phyloP scores from a whole-genome alignment of 2,797 vertebrate species.

The Halcyon chelicuti region DNA sequence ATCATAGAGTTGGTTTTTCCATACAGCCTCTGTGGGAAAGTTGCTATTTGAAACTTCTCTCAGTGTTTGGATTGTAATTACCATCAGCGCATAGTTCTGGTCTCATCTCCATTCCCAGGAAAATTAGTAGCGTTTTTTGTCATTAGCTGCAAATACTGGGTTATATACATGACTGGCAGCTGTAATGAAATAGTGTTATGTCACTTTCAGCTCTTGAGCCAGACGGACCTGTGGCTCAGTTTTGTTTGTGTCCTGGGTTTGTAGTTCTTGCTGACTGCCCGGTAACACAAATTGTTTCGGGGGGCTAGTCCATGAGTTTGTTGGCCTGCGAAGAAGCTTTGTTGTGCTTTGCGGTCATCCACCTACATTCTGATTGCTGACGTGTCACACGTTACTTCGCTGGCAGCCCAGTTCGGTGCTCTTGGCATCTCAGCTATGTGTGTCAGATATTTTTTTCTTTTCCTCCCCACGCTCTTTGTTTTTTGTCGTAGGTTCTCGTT shows the following conservation, averaged over 20 bases:
- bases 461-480: too few relatives aligned
- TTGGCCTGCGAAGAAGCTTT: not conserved
- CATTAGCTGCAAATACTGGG: not conserved
- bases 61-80: constrained; percentile 48
- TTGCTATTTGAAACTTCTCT: constrained; percentile 36
- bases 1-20: constrained; percentile 36
- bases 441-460: too few relatives aligned
- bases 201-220: not conserved
- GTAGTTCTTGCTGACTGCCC: not conserved
- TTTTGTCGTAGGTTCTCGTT: not conserved
- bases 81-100: not conserved
- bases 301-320: too few relatives aligned
- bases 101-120: not conserved
- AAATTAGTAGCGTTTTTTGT: not conserved
- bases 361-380: fast-evolving
- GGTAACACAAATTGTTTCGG: not conserved
- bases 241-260: not conserved
- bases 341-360: not conserved
- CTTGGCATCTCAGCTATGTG: fast-evolving
- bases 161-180: not conserved
- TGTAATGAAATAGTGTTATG: not conserved
- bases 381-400: fast-evolving
- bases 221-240: not conserved
- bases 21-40: constrained; percentile 62
- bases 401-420: not conserved